Evolutionary conservation across 2,888 invertebrate species (phyloP), one percentile per base, ranked within the genome.

Genomic region (Synanthedon tipuliformis): DNA sequence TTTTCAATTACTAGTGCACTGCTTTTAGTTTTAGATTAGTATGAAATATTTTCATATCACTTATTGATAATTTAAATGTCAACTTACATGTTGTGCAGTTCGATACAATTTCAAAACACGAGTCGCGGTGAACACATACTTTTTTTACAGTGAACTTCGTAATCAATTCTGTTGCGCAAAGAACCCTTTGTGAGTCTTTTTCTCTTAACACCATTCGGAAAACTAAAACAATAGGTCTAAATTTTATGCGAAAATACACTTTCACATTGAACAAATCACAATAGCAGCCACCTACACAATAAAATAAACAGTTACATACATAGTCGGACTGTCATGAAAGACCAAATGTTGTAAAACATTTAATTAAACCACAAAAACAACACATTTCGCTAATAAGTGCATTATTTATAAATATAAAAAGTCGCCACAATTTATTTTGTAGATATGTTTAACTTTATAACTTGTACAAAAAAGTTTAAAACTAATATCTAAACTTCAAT

Each of bases 171-270:
- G 8, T 49, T 76, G 74, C 71, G 71, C 75, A 78, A 81, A 70
- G 61, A 58, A 63, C 69, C 61, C 59, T 66, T 50, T 55, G 66
- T 64, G 64, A 64, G 64, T 58, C 72, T 69, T 78, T 34, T 34
- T 78, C 81, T 81, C 79, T 75, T 75, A 76, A 71, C 65, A 65
- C 71, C 69, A 72, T 79, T 75, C 77, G 76, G 81, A 83, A 83
- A 77, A 74, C 69, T 68, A 60, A 74, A 83, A 86, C 87, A 87
- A 87, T 87, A 81, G 85, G 86, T 77, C 79, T 75, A 76, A 85
- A 85, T 81, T 82, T 78, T 81, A 84, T 79, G 82, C 81, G 80
- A 83, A 80, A 79, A 83, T 66, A 71, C 81, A 87, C 87, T 87
- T 87, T 87, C 87, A 86, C 86, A 82, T 77, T 69, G 70, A 69